A percentile compares a stretch with the other conserved stretches of the same genome.
phyloP scores from a whole-genome alignment of 2,113 vertebrate species.

The Aptenodytes forsteri region DNA sequence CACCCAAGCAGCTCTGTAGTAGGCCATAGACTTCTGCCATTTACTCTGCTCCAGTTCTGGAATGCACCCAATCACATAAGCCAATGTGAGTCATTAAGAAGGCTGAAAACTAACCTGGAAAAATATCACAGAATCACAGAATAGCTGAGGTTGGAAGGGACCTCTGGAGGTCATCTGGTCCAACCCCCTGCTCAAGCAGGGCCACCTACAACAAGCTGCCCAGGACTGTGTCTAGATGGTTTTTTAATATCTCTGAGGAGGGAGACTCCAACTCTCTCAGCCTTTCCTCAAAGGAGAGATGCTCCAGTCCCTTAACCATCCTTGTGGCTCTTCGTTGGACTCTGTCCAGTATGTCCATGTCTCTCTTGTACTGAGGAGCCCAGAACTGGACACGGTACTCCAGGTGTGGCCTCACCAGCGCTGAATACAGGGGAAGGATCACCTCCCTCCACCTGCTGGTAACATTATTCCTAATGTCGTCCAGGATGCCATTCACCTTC shows the following conservation, averaged over 20 bases:
- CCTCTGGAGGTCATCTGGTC: background rate
- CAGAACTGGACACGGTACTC: background rate
- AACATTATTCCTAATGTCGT: background rate
- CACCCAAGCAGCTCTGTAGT: background rate
- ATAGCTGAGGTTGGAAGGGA: background rate
- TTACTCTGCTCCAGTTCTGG: background rate
- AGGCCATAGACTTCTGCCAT: background rate
- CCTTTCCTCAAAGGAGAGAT: background rate
- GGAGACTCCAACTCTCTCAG: background rate
- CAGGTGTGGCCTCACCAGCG: background rate
- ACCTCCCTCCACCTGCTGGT: background rate
- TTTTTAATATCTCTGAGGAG: background rate
- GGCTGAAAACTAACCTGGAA: background rate
- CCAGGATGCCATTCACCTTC: background rate
- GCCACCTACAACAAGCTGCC: background rate
- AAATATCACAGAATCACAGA: background rate
- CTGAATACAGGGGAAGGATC: background rate
- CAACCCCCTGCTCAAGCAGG: background rate
- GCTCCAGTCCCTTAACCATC: background rate
- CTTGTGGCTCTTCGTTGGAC: background rate
- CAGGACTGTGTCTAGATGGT: fast-evolving
- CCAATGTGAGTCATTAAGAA: background rate
- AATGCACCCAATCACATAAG: background rate
- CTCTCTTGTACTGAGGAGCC: background rate
- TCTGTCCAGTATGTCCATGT: background rate